Base-by-base conservation (phyloP, 2,888 invertebrate species). In the Saturnia japonica region DNA sequence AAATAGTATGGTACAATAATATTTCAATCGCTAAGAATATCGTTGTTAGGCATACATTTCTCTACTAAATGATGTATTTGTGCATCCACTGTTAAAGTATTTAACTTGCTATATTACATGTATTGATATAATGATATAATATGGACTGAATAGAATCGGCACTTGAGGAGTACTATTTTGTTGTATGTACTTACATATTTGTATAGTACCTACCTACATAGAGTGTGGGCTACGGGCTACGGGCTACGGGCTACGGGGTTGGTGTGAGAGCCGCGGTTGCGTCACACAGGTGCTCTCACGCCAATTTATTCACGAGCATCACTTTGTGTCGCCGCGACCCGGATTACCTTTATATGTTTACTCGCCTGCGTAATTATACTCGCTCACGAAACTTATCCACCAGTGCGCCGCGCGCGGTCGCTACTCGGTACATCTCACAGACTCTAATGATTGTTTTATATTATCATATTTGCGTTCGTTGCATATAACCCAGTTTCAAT, bases 281-380 rank as follows among this genome's bases (percentile, higher is more conserved):
- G 85, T 84, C 85, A 64, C 83, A 88, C 92, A 92, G 92, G 91
- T 91, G 91, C 87, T 88, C 81, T 75, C 78, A 75, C 85, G 87
- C 87, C 90, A 89, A 91, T 91, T 91, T 90, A 91, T 92, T 91
- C 92, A 89, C 88, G 90, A 87, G 90, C 89, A 92, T 92, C 93
- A 91, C 92, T 93, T 92, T 92, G 91, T 91, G 92, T 90, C 90
- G 87, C 90, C 91, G 89, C 91, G 89, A 87, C 90, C 90, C 91
- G 93, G 93, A 92, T 93, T 93, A 93, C 92, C 92, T 91, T 92
- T 91, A 91, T 91, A 89, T 93, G 92, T 93, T 93, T 93, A 90
- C 91, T 88, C 91, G 90, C 87, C 88, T 89, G 88, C 90, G 90
- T 93, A 93, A 93, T 93, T 93, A 92, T 91, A 91, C 93, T 87